Percentiles rank a stretch among this genome's conserved stretches.
Evolutionary conservation across 2,888 invertebrate genomes (phyloP).

Genomic region (Xylocampa areola): DNA sequence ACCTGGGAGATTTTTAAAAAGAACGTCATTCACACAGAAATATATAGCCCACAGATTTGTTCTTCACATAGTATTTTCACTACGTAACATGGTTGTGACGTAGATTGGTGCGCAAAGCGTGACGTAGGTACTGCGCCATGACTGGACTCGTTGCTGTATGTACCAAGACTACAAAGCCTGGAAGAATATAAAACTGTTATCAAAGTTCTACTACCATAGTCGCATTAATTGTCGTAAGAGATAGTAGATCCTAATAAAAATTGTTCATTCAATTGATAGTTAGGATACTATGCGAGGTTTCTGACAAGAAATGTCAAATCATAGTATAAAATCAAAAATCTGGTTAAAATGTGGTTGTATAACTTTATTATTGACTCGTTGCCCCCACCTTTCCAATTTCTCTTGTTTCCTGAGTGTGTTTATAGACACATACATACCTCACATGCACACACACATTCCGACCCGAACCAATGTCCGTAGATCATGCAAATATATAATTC

Average conservation of each 20-base stretch:
- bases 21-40: background rate
- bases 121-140: conserved; percentile 71
- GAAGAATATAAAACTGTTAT: conserved; percentile 9
- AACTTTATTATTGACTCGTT: too few relatives aligned
- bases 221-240: background rate
- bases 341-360: too few relatives aligned
- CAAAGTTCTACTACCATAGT: background rate
- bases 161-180: conserved; percentile 61
- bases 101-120: conserved; percentile 54
- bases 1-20: background rate
- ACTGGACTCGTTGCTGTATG: conserved; percentile 67
- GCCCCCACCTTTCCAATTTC: too few relatives aligned
- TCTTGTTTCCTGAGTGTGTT: too few relatives aligned
- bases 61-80: background rate
- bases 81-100: conserved; percentile 44
- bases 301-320: too few relatives aligned
- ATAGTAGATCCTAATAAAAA: conserved; percentile 10
- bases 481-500: too few relatives aligned
- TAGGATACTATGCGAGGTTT: background rate
- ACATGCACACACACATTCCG: too few relatives aligned
- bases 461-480: too few relatives aligned
- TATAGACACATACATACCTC: too few relatives aligned
- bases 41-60: too few relatives aligned
- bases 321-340: too few relatives aligned
- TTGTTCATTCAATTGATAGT: conserved; percentile 3